Percentiles rank a stretch among this genome's conserved stretches.
Conservation (phyloP, 2,797 vertebrate species). For the Synanceia verrucosa region DNA sequence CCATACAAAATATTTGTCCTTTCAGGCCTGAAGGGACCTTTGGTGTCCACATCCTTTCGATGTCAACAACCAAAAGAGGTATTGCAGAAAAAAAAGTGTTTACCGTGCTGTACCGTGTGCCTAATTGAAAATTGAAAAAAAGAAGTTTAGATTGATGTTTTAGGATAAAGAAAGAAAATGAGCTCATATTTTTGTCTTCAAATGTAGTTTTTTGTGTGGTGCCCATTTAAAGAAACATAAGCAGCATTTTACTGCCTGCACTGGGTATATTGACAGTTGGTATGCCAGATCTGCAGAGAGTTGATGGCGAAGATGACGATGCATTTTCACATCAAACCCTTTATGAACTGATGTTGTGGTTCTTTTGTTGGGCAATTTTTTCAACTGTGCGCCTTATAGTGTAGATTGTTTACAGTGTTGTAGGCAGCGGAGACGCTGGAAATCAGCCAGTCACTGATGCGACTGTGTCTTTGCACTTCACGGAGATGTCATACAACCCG, state of each 20-base stretch:
- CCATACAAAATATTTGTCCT: conserved; percentile 13
- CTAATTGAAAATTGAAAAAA: conserved; percentile 58
- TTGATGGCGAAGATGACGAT: conserved; percentile 43
- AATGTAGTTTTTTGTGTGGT: conserved; percentile 39
- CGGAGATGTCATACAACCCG: conserved; percentile 67
- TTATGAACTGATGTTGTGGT: conserved; percentile 72
- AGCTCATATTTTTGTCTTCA: conserved; percentile 44
- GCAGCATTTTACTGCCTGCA: conserved; percentile 79
- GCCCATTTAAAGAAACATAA: conserved; percentile 51
- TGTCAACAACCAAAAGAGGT: conserved; percentile 72
- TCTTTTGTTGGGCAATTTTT: conserved; percentile 75
- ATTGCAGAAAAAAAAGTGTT: conserved; percentile 57
- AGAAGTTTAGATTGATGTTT: conserved; percentile 44
- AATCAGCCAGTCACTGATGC: conserved; percentile 28
- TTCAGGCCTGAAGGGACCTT: conserved; percentile 27
- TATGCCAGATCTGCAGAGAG: conserved; percentile 72
- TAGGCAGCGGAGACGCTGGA: conserved; percentile 62
- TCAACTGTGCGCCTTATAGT: conserved; percentile 86
- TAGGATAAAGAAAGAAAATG: conserved; percentile 45
- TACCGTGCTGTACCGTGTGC: conserved; percentile 80
- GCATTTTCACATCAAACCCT: conserved; percentile 69
- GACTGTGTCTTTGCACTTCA: conserved; percentile 69
- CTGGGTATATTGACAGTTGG: conserved; percentile 78
- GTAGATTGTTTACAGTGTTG: conserved; percentile 86
- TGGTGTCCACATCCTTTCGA: conserved; percentile 59